Base-by-base conservation (phyloP, 2,113 vertebrate species). In the Sprattus sprattus region DNA sequence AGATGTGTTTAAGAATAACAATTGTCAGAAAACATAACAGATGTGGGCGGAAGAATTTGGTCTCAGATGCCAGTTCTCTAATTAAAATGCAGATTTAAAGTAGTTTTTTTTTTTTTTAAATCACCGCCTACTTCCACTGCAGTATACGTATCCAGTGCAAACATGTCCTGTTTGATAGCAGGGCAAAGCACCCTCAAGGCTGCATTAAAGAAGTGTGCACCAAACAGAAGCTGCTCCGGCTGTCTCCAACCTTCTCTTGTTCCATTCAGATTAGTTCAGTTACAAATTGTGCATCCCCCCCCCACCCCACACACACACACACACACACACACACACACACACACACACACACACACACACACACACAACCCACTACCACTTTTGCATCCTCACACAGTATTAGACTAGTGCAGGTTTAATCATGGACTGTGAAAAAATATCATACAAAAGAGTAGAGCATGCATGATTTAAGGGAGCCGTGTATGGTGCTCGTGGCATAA, bases 131-230 rank as follows among this genome's bases (percentile, higher is more conserved):
- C 64, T 32, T 32, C 64, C 64, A 32, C 64, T 28, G 64, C 32
- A 32, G 64, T 8, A 71, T 32, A n/a, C n/a, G n/a, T n/a, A 71
- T 71, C 28, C 25, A 71, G 64, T 32, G 25, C 64, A 71, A 71
- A 71, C 64, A 71, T 71, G 64, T 71, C 64, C 64, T 71, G n/a
- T 71, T 11, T 71, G 64, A 71, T 71, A 71, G 32, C 64, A 71
- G 64, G 64, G 64, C 64, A 71, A 28, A 25, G 25, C n/a, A 32
- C 64, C 64, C 64, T 71, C 25, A 28, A 32, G 64, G 64, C 64
- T 71, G 25, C 15, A 13, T 25, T 8, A 32, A 10, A 32, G 64
- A 11, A 15, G n/a, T 28, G 64, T 15, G 7, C 64, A 32, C 64
- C 64, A 32, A 71, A 71, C 64, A 71, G 25, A 60, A 71, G 64